These are phyloP conservation scores for Lycaena phlaeas DNA, from an alignment of 2,888 invertebrate species.

Conservation along the genomic window DNA sequence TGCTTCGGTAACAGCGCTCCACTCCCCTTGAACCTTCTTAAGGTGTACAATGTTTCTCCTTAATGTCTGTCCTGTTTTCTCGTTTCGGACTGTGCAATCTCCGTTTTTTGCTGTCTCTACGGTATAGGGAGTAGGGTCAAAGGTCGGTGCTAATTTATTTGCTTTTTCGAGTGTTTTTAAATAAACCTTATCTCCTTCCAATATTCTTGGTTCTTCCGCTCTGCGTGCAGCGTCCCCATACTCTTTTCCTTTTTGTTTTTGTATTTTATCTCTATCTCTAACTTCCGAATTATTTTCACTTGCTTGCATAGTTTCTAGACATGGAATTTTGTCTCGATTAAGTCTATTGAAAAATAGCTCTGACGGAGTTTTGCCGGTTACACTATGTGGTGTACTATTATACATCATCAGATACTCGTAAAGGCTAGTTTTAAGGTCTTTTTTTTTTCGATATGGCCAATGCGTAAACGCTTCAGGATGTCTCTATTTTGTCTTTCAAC, in stretches of 20 bases:
- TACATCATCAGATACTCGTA: conserved; percentile 14
- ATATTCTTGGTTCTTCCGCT: not conserved
- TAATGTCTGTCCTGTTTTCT: conserved; percentile 12
- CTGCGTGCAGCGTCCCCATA: not conserved
- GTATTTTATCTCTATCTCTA: conserved; percentile 2
- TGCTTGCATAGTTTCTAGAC: not conserved
- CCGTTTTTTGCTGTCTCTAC: conserved; percentile 1
- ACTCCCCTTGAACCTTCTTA: conserved; percentile 11
- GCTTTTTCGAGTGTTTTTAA: not conserved
- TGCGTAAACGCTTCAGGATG: conserved; percentile 23
- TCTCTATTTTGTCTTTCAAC: conserved; percentile 27
- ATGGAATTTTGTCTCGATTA: conserved; percentile 16
- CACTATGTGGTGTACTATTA: conserved; percentile 16
- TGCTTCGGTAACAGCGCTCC: no score
- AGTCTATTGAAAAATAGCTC: conserved; percentile 17
- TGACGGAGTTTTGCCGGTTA: conserved; percentile 16
- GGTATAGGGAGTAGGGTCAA: not conserved
- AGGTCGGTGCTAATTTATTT: not conserved
- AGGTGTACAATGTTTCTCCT: conserved; percentile 12
- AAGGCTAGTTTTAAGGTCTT: conserved; percentile 11
- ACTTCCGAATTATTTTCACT: not conserved
- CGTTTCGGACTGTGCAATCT: conserved; percentile 11
- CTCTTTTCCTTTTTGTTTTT: not conserved
- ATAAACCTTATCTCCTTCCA: not conserved
- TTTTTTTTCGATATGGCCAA: conserved; percentile 16